Evolutionary conservation across 2,797 vertebrate species (phyloP).

Genomic region (Hydrolagus colliei): DNA sequence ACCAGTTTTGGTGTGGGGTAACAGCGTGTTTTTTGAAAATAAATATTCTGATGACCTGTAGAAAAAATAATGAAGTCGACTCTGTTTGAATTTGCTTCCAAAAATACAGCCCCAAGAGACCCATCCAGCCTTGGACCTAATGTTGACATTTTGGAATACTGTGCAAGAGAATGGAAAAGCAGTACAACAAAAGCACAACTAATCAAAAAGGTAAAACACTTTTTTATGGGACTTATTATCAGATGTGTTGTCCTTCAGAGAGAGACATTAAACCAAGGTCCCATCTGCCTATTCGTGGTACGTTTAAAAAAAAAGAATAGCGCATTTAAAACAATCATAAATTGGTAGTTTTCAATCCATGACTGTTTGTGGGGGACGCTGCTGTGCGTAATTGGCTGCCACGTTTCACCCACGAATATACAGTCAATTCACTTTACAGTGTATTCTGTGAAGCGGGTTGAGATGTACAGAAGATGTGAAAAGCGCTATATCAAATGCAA

Average conservation of each 20-base stretch:
- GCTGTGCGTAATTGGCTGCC: too few relatives aligned
- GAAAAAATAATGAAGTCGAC: slow-evolving; percentile 5
- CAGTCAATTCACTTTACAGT: too few relatives aligned
- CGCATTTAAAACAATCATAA: neutral
- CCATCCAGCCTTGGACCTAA: slow-evolving; percentile 70
- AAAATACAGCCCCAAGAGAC: slow-evolving; percentile 46
- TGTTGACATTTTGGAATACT: slow-evolving; percentile 81
- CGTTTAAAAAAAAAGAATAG: neutral
- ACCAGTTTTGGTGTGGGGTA: slow-evolving; percentile 32
- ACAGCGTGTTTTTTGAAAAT: slow-evolving; percentile 39
- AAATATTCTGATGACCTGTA: slow-evolving; percentile 37
- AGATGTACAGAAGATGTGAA: too few relatives aligned
- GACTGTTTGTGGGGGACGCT: too few relatives aligned
- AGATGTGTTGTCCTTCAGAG: too few relatives aligned
- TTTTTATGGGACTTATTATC: neutral
- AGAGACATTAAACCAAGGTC: too few relatives aligned
- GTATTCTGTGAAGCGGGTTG: too few relatives aligned
- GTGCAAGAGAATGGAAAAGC: slow-evolving; percentile 85
- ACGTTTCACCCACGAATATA: too few relatives aligned
- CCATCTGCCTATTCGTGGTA: too few relatives aligned
- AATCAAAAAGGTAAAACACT: slow-evolving; percentile 77
- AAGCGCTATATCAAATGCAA: too few relatives aligned
- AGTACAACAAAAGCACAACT: slow-evolving; percentile 77
- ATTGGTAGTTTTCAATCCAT: neutral
- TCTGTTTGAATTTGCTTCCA: slow-evolving; percentile 19